Base-by-base conservation (phyloP, 2,888 invertebrate species). In the Drosophila emarginata region DNA sequence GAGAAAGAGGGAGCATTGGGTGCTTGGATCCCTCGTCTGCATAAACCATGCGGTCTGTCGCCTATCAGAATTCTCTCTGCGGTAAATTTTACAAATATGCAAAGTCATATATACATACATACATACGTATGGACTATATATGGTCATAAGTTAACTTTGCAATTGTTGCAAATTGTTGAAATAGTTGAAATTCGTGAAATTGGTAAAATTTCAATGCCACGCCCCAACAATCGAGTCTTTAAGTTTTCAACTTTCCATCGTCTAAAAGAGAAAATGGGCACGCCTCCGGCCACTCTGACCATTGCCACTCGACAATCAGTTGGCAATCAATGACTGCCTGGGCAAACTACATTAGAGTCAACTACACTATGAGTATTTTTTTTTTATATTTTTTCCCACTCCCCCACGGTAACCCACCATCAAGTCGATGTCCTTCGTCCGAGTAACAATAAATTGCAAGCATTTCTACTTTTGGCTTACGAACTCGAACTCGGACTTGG, bases 381-480 rank as follows among this genome's bases (percentile, higher is more conserved):
- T 11, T n/a, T 11, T 14, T 2, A n/a, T n/a, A n/a, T n/a, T n/a
- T n/a, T n/a, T n/a, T n/a, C 40, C 5, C 9, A 9, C 40, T 7
- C 45, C 11, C 11, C 18, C 45, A 11, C 11, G 18, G 18, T 21
- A 9, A 0, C 9, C 32, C 12, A 15, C 23, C 64, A 36, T 62
- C 58, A 45, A 21, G 32, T 54, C 28, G 18, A 32, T 50, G 60
- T 40, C 45, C 65, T 53, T 63, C 63, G 68, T 71, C 23, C 67
- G 56, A 67, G 75, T 72, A 75, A 78, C 84, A 72, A 84, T 84
- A 82, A 81, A 81, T 77, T 76, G 81, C 81, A 81, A 75, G 61
- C 81, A 71, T 72, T 80, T 77, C 61, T 74, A 77, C 76, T 72
- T 61, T 68, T 37, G 59, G 65, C 74, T 15, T 62, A 18, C 45